Conservation (phyloP, 23 tunicate genomes). For the Styela clava region DNA sequence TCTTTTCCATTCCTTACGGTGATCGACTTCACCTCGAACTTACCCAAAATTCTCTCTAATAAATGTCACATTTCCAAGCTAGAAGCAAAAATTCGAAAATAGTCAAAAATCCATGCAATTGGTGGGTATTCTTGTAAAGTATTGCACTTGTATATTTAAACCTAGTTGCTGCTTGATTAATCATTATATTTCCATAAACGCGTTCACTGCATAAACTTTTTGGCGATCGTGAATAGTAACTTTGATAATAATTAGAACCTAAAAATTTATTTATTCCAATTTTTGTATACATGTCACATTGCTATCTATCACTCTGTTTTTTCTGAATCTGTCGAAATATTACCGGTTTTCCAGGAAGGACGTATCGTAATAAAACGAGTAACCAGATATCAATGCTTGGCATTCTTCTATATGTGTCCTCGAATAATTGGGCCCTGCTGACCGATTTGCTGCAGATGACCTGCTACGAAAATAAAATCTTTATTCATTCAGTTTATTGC, state of each 20-base stretch:
- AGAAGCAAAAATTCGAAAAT: not conserved
- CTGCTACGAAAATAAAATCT: not conserved
- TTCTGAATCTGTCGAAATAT: not conserved
- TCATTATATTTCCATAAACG: too few species aligned
- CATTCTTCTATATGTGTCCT: not conserved
- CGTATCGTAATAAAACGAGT: not conserved
- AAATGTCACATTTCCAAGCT: not conserved
- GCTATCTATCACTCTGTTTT: not conserved
- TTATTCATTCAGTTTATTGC: too few species aligned
- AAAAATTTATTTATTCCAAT: not conserved
- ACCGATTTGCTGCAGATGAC: not conserved
- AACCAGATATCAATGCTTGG: not conserved
- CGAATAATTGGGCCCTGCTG: not conserved
- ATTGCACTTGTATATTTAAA: too few species aligned
- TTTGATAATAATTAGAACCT: not conserved
- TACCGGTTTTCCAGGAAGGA: not conserved
- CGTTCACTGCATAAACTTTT: too few species aligned
- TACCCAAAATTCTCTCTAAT: not conserved
- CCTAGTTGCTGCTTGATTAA: too few species aligned
- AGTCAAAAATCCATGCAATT: not conserved
- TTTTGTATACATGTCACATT: too few species aligned
- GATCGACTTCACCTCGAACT: slow-evolving; percentile 1
- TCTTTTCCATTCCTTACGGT: slow-evolving; percentile 2
- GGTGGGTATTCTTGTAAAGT: too few species aligned
- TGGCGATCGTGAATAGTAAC: not conserved